These are phyloP conservation scores for Alcis repandata DNA, from an alignment of 2,888 invertebrate genomes.

Conservation along the genomic window DNA sequence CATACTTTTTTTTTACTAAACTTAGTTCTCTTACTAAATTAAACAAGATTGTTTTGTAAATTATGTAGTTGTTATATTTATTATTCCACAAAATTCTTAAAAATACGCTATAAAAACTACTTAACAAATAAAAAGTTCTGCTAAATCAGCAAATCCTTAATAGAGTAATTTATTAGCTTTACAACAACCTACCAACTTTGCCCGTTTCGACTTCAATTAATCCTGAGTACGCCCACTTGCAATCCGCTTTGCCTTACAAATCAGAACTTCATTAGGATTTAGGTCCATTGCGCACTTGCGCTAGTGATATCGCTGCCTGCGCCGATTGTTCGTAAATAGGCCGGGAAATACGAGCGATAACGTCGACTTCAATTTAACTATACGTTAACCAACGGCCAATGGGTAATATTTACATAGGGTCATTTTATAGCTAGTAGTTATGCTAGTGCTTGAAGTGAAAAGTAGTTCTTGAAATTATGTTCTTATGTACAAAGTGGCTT, in stretches of 20 bases:
- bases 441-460: not conserved
- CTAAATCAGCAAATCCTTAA: too few species aligned
- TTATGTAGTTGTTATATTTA: too few species aligned
- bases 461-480: not conserved
- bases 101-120: too few species aligned
- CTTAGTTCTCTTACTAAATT: too few species aligned
- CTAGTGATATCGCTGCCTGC: constrained; percentile 33
- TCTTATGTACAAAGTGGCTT: too few species aligned
- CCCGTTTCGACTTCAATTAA: not conserved
- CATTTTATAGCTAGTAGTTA: not conserved
- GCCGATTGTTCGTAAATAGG: constrained; percentile 38
- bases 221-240: constrained; percentile 27
- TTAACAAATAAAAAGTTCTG: too few species aligned
- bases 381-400: constrained; percentile 4
- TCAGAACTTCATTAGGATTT: constrained; percentile 59
- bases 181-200: too few species aligned
- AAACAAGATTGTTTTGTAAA: too few species aligned
- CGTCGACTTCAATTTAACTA: constrained; percentile 15
- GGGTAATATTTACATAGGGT: constrained; percentile 12
- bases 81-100: too few species aligned
- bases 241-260: constrained; percentile 61
- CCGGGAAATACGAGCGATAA: constrained; percentile 44
- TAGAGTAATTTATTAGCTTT: too few species aligned
- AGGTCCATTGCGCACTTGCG: constrained; percentile 39
- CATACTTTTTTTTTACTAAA: too few species aligned